Evolutionary conservation across 2,888 invertebrate species (phyloP).

Genomic region (Omphaloscelis lunosa): DNA sequence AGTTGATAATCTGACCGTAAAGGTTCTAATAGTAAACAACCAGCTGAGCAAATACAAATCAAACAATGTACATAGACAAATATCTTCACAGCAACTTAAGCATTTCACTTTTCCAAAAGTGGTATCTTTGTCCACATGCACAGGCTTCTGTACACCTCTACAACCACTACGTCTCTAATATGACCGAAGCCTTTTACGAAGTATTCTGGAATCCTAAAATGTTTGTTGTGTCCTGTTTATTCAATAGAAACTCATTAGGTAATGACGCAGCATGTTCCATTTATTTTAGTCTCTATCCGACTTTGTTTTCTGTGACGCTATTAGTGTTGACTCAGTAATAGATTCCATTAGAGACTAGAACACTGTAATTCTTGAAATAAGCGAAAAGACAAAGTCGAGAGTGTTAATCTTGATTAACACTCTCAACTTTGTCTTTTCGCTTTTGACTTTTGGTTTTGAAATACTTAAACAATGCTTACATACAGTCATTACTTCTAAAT

Average conservation of each 20-base stretch:
- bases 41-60: neutral
- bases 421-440: neutral
- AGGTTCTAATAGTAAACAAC: neutral
- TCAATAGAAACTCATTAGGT: too few relatives aligned
- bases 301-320: neutral
- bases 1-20: neutral
- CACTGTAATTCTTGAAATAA: neutral
- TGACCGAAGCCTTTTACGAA: too few relatives aligned
- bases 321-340: neutral
- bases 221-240: too few relatives aligned
- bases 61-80: neutral
- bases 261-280: too few relatives aligned
- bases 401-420: too few relatives aligned
- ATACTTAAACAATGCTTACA: neutral
- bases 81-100: neutral
- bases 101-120: neutral
- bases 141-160: neutral
- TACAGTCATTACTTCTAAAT: neutral
- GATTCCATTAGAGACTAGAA: neutral
- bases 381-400: too few relatives aligned
- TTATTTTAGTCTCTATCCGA: neutral
- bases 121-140: neutral
- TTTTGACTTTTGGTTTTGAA: neutral
- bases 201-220: too few relatives aligned
- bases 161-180: too few relatives aligned